phyloP scores from a whole-genome alignment of 1,140 invertebrate genomes.

The Conus betulinus region DNA sequence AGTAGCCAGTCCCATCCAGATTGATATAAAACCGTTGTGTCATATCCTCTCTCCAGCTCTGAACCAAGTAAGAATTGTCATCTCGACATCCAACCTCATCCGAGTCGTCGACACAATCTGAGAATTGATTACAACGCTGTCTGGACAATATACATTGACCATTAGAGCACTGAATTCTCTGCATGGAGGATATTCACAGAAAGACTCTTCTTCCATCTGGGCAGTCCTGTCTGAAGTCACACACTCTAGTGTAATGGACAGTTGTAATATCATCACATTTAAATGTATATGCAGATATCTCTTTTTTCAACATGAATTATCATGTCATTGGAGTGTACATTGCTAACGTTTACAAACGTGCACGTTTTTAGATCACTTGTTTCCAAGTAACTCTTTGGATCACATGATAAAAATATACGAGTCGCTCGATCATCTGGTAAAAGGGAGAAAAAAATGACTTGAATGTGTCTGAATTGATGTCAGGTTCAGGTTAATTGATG shows the following conservation, averaged over 20 bases:
- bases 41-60: neutral
- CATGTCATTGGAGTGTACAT: neutral
- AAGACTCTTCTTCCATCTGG: neutral
- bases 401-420: neutral
- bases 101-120: neutral
- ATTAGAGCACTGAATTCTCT: neutral
- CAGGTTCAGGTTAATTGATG: no score
- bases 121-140: neutral
- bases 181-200: neutral
- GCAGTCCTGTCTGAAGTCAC: neutral
- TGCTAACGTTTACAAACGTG: neutral
- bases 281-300: neutral
- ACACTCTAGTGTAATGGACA: neutral
- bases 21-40: neutral
- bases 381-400: neutral
- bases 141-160: neutral
- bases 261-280: neutral
- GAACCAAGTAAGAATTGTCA: neutral
- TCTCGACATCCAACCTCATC: neutral
- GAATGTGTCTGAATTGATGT: no score
- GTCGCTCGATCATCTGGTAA: neutral
- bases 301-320: no score
- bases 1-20: neutral
- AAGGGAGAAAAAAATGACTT: neutral
- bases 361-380: neutral